phyloP scores from a whole-genome alignment of 1,140 invertebrate species.

The Solenopsis fugax region DNA sequence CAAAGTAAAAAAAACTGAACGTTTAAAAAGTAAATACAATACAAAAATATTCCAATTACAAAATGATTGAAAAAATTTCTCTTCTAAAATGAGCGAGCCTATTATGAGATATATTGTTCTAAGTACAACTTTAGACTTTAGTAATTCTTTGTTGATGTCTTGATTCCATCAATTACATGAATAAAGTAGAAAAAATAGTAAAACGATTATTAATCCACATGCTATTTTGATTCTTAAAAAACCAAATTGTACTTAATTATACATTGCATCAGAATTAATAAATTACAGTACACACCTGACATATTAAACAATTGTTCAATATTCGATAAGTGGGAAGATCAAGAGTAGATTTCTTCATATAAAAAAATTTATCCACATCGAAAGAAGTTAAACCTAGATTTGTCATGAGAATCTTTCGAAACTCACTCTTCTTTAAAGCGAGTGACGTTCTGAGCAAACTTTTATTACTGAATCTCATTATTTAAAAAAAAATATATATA shows the following conservation, averaged over 20 bases:
- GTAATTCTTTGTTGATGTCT: background rate
- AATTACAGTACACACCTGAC: conserved; percentile 29
- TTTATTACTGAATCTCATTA: background rate
- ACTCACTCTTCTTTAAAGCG: background rate
- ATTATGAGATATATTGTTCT: background rate
- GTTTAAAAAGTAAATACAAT: background rate
- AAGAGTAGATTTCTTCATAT: no score
- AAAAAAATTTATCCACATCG: background rate
- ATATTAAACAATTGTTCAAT: conserved; percentile 17
- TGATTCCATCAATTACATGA: conserved; percentile 8
- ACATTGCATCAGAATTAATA: background rate
- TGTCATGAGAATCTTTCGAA: background rate
- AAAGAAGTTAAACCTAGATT: conserved; percentile 31
- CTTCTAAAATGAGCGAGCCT: background rate
- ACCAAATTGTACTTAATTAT: background rate
- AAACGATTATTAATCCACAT: background rate
- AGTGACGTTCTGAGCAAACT: background rate
- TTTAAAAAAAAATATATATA: conserved; percentile 8
- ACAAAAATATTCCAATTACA: background rate
- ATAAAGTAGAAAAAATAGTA: background rate
- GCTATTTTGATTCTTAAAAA: background rate
- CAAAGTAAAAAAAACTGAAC: background rate
- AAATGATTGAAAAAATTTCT: background rate
- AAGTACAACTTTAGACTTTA: background rate
- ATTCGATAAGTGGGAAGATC: background rate